Evolutionary conservation across 53 echinoderm and acorn worm genomes (phyloP), one percentile per base, ranked within the genome.

Genomic region (Patiria pectinifera): DNA sequence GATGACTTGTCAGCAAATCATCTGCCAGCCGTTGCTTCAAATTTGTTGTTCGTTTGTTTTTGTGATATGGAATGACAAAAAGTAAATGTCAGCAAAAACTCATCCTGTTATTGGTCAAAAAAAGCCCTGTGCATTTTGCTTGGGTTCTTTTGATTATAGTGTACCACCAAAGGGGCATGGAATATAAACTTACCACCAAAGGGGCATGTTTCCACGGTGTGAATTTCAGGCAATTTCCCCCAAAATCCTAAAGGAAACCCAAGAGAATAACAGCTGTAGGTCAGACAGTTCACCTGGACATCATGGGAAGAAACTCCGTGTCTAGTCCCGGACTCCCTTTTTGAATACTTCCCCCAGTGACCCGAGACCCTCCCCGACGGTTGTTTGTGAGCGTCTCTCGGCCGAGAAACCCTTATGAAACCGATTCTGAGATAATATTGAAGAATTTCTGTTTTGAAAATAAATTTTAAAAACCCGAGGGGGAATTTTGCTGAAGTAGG

Each of bases 1-100:
- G 53, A 87, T 87, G 87, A 23, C 53, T 58, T 60, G 78, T 87
- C 87, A 87, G 87, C 87, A 78, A 35, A 87, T 87, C 59, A 46
- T 44, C 46, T 3, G 3, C 15, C 58, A 82, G 23, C 82, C 23
- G 0, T 53, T 19, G n/a, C 21, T 59, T 3, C 59, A 18, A 78
- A 45, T 45, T 45, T 47, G 10, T 74, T 22, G 14, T 70, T 19
- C 3, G 5, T 70, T 70, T 4, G 16, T 18, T 70, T 35, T 35
- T 35, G 35, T 35, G 1, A 35, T 35, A 35, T 35, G 53, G 53
- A 53, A 53, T 53, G 53, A 53, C 53, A 53, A 53, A 53, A 53
- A 53, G 53, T 53, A 53, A 53, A 53, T 53, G 53, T 53, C 53
- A 53, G 53, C 53, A 53, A 53, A 53, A 53, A 53, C 53, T 53